Conservation (phyloP, 2,113 vertebrate genomes). For the Perca fluviatilis region DNA sequence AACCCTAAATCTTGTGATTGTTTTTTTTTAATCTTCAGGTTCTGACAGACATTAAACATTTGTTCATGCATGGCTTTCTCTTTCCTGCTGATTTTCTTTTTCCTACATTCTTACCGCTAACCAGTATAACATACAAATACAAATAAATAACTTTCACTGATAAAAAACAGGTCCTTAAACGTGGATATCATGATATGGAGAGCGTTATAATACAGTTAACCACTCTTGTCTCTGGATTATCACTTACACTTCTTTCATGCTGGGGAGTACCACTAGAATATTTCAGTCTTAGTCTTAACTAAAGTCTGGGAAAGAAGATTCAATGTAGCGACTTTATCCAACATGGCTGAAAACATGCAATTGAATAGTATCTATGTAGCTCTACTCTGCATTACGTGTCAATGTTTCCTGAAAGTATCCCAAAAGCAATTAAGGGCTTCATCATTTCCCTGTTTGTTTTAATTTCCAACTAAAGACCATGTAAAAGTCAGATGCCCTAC, state of each 20-base stretch:
- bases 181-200: not conserved
- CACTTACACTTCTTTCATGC: not conserved
- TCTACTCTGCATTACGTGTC: not conserved
- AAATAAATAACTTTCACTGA: not conserved
- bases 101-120: no score
- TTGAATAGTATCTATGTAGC: not conserved
- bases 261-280: not conserved
- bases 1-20: no score
- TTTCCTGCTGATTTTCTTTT: no score
- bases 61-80: no score
- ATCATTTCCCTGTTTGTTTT: conserved; percentile 1
- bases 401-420: not conserved
- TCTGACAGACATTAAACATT: no score
- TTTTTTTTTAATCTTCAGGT: no score
- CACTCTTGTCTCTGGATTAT: not conserved
- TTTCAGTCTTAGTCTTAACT: not conserved
- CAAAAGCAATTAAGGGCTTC: not conserved
- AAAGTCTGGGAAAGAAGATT: not conserved
- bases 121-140: no score
- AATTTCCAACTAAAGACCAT: not conserved
- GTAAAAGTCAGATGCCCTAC: conserved; percentile 25
- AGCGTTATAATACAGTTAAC: not conserved
- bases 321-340: no score
- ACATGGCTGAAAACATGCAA: not conserved
- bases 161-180: not conserved